Evolutionary conservation across 1,140 invertebrate species (phyloP).

Genomic region (Bombus picipes): DNA sequence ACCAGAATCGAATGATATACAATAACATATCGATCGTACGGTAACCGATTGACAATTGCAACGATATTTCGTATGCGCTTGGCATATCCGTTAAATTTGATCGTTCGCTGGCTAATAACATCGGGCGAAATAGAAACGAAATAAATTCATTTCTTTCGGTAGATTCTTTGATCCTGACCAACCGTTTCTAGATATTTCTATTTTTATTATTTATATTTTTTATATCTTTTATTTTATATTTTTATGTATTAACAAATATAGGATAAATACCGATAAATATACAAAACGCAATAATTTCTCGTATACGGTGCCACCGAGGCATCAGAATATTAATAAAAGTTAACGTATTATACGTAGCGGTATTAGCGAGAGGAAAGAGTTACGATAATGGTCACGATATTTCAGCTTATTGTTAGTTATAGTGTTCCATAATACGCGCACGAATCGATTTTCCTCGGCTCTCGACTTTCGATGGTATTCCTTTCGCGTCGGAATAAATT

Average conservation of each 20-base stretch:
- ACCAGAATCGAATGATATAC: background rate
- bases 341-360: background rate
- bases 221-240: too few relatives aligned
- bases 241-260: too few relatives aligned
- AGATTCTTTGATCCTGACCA: too few relatives aligned
- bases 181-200: too few relatives aligned
- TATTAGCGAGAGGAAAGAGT: background rate
- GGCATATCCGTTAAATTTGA: background rate
- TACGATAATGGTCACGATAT: background rate
- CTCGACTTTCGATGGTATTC: conserved; percentile 23
- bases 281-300: too few relatives aligned
- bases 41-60: background rate
- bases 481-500: background rate
- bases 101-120: background rate
- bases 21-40: background rate
- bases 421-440: background rate
- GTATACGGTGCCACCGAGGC: too few relatives aligned
- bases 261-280: too few relatives aligned
- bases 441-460: background rate
- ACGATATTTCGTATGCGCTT: background rate
- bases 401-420: too few relatives aligned
- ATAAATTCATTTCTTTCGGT: background rate
- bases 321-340: too few relatives aligned
- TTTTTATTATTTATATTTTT: too few relatives aligned
- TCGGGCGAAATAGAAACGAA: background rate